These are phyloP conservation scores for Orcinus orca DNA, from an alignment of 2,113 vertebrate genomes.

Conservation along the genomic window DNA sequence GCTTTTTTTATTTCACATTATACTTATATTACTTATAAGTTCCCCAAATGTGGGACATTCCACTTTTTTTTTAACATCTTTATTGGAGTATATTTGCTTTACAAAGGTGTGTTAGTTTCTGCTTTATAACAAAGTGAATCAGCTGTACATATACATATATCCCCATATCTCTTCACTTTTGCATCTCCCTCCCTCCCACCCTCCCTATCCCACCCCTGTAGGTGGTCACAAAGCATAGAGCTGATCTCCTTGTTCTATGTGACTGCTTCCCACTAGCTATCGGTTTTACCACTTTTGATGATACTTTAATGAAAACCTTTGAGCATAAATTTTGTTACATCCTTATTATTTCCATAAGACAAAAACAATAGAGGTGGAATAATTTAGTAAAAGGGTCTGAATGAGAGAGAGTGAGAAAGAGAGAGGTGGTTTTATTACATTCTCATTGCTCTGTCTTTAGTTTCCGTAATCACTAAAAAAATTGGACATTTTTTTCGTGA, in stretches of 20 bases:
- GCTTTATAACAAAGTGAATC: no score
- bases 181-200: no score
- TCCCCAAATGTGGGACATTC: not conserved
- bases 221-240: no score
- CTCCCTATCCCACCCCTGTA: no score
- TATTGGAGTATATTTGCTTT: no score
- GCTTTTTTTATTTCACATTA: not conserved
- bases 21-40: not conserved
- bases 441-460: not conserved
- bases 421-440: not conserved
- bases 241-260: no score
- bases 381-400: not conserved
- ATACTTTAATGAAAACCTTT: not conserved
- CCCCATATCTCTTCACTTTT: no score
- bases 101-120: no score
- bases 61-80: no score
- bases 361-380: not conserved
- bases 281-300: not conserved
- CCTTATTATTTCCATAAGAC: not conserved
- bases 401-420: not conserved
- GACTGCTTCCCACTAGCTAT: no score
- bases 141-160: no score
- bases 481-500: not conserved
- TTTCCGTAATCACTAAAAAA: not conserved
- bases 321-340: not conserved